Evolutionary conservation across 1,140 invertebrate genomes (phyloP), one percentile per base, ranked within the genome.

Genomic region (Tetramorium parvispinum): DNA sequence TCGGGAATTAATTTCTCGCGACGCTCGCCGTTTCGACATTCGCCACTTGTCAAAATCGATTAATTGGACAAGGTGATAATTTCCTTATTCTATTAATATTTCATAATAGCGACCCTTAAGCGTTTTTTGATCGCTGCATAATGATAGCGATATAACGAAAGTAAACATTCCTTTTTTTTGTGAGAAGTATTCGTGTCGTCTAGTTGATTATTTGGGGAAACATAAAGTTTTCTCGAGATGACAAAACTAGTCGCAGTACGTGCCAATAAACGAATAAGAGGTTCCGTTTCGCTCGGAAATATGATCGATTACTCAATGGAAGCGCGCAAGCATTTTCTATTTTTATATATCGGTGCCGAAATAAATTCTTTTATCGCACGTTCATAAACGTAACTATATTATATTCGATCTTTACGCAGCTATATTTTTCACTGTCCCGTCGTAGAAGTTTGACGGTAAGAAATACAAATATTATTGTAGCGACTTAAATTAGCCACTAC

Each of bases 281-380:
- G n/a, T 73, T 59, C 8, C 68, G 66, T 37, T 49, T 75, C 27
- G 53, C 27, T 83, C 13, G 24, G 18, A 75, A 55, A 83, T 73
- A 61, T 70, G 68, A 83, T 83, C 79, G 68, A 83, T 73, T 27
- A 61, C 18, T 18, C 51, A 16, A n/a, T 66, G 27, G 43, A 53
- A 79, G 32, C 77, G 10, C 13, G 51, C 43, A 37, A 13, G 46
- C 46, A 40, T 75, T 57, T 59, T 18, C 63, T 81, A 81, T 81
- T 81, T 83, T 57, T 46, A 49, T 6, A 8, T 83, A 75, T 18
- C 53, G 7, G 7, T n/a, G 4, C 13, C 8, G 68, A 75, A 61
- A 83, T 83, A 75, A 83, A 83, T 75, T 75, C 79, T 83, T 75
- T 75, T 61, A 75, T 46, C 40, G 68, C 40, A 40, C 53, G 13